Percentiles rank a stretch among this genome's conserved stretches.
phyloP scores from a whole-genome alignment of 2,888 invertebrate species.

The Achlya flavicornis region DNA sequence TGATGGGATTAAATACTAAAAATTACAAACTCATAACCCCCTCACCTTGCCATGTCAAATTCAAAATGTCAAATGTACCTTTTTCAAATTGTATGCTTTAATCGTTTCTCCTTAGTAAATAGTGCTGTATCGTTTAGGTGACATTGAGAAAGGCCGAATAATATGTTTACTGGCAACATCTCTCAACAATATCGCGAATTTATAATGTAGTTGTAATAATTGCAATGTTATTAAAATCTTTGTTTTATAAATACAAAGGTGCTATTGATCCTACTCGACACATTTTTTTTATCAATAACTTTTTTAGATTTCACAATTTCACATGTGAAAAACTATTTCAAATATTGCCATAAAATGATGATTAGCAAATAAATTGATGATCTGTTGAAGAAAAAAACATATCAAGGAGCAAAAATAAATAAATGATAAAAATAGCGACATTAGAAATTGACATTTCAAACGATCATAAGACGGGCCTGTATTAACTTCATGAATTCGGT shows the following conservation, averaged over 20 bases:
- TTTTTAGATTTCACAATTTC: neutral
- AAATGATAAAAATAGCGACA: too few species aligned
- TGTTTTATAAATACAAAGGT: constrained; percentile 32
- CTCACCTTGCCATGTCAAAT: constrained; percentile 35
- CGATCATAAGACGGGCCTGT: too few species aligned
- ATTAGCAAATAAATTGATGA: too few species aligned
- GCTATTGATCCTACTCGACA: constrained; percentile 25
- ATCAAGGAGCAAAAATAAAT: too few species aligned
- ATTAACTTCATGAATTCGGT: too few species aligned
- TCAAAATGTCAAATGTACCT: constrained; percentile 7
- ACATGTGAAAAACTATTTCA: neutral
- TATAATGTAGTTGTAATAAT: constrained; percentile 74
- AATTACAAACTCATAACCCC: neutral
- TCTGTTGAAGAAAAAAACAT: too few species aligned
- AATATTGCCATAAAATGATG: too few species aligned
- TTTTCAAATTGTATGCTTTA: constrained; percentile 29
- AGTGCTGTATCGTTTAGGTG: constrained; percentile 47
- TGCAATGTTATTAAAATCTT: constrained; percentile 56
- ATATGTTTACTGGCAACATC: constrained; percentile 82
- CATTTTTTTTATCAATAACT: too few species aligned
- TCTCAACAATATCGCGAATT: constrained; percentile 74
- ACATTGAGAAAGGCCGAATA: constrained; percentile 78
- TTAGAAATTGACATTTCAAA: too few species aligned
- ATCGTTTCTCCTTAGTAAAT: constrained; percentile 43
- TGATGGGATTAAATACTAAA: neutral